Conservation (phyloP, 2,113 vertebrate genomes). For the Microcebus lehilahytsara region DNA sequence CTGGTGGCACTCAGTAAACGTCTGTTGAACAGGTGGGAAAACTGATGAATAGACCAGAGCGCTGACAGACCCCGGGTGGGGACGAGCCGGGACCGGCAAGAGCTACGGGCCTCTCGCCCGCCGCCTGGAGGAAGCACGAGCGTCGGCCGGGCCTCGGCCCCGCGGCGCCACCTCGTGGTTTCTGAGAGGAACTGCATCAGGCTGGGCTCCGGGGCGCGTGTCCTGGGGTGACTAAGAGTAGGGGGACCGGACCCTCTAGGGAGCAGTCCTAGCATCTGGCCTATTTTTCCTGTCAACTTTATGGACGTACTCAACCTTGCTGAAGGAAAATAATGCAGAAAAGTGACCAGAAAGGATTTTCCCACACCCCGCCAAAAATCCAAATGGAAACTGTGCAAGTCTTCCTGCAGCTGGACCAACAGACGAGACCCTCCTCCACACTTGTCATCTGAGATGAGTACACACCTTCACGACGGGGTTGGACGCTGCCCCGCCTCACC, state of each 20-base stretch:
- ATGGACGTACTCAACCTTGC: not conserved
- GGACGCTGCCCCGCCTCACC: not conserved
- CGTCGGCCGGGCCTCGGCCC: not conserved
- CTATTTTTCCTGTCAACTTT: not conserved
- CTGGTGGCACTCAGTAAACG: not conserved
- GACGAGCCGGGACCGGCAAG: rapidly evolving
- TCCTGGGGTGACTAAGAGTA: rapidly evolving
- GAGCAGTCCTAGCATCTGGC: not conserved
- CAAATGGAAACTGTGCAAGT: not conserved
- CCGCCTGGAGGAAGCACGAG: rapidly evolving
- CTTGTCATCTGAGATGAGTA: not conserved
- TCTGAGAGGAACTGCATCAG: not conserved
- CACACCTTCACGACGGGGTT: too few relatives aligned
- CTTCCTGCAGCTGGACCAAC: not conserved
- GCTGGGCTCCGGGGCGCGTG: not conserved
- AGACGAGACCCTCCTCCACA: not conserved
- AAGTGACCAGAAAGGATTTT: not conserved
- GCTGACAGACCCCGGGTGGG: too few relatives aligned
- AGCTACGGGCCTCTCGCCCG: rapidly evolving
- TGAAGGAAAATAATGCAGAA: not conserved
- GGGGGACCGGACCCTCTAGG: rapidly evolving
- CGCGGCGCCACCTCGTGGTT: not conserved
- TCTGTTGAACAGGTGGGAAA: not conserved
- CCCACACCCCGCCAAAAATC: not conserved
- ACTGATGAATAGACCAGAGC: not conserved